Evolutionary conservation across 2,888 invertebrate genomes (phyloP).

Genomic region (Netelia virgata): DNA sequence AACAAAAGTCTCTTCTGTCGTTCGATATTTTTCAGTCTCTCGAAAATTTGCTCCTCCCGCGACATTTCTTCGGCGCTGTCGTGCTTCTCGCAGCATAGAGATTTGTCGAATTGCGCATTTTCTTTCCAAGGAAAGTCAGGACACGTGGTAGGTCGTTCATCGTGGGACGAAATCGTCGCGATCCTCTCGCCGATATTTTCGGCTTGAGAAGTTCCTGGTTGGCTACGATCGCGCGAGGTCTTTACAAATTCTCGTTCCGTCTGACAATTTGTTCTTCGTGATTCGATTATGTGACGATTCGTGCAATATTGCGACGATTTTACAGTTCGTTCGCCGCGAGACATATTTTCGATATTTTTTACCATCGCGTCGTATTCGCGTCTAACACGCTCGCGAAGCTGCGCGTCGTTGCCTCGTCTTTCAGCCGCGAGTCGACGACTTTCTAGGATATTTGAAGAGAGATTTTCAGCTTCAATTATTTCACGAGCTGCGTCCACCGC

Average conservation of each 20-base stretch:
- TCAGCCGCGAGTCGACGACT: constrained; percentile 74
- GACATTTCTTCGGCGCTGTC: constrained; percentile 71
- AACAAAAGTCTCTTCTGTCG: constrained; percentile 78
- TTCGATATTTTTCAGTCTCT: constrained; percentile 81
- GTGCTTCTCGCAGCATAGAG: constrained; percentile 19
- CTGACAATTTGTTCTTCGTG: constrained; percentile 84
- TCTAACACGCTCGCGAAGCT: constrained; percentile 79
- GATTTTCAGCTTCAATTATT: constrained; percentile 59
- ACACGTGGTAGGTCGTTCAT: constrained; percentile 43
- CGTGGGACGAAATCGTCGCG: constrained; percentile 59
- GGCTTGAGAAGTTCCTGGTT: constrained; percentile 32
- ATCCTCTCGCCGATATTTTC: constrained; percentile 19
- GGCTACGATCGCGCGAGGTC: constrained; percentile 66
- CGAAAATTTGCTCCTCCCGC: constrained; percentile 80
- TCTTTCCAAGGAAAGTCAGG: constrained; percentile 71
- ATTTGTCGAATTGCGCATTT: constrained; percentile 34
- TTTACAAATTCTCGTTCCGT: constrained; percentile 86
- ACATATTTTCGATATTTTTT: constrained; percentile 77
- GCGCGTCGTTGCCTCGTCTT: constrained; percentile 79
- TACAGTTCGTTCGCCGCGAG: constrained; percentile 78
- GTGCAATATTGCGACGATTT: constrained; percentile 73
- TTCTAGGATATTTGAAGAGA: constrained; percentile 68
- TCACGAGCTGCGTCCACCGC: constrained; percentile 79
- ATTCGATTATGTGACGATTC: constrained; percentile 78
- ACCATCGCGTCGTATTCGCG: constrained; percentile 80